Base-by-base conservation (phyloP, 1,140 invertebrate genomes). In the Linepithema humile region DNA sequence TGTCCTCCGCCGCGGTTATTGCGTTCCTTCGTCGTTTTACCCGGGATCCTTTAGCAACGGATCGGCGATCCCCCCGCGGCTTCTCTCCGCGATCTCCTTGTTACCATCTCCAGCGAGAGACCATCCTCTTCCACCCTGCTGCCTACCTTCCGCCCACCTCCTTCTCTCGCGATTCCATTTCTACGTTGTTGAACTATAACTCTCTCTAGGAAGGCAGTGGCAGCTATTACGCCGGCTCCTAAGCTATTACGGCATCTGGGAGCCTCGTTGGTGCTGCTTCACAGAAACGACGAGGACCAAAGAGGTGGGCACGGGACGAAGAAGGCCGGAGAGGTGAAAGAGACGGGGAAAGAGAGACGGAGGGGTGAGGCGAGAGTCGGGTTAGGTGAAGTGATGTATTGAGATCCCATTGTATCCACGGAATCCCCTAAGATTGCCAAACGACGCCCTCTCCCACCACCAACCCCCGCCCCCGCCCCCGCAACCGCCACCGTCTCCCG, bases 341-440 rank as follows among this genome's bases (percentile, higher is more conserved):
- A 55, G 45, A 74, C 17, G 10, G 26, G 60, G 38, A 59, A 45
- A 20, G 48, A 23, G 32, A 48, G 43, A 69, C 23, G 9, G 67
- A 35, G 45, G 62, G 53, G 29, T 35, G 50, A 12, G 29, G 23
- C 12, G 74, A 12, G 23, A 29, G 40, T 40, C 50, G 83, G 89
- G 91, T 93, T 94, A 94, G 92, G 90, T 88, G 90, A 94, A 92
- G 93, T 94, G 94, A 94, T 94, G 94, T 94, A 94, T 94, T 94
- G 94, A 94, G 94, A 94, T 94, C 93, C 94, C 93, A 94, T 94
- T 94, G 93, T 94, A 94, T 94, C 93, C 93, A 89, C 86, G 89
- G 91, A 94, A 94, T 94, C 94, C 94, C 93, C 92, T 90, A 94
- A 94, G 94, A 94, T 94, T 94, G 93, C 93, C 93, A 94, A 94